Percentiles rank a stretch among this genome's conserved stretches.
Evolutionary conservation across 2,797 vertebrate genomes (phyloP).

Genomic region (Coendou prehensilis): DNA sequence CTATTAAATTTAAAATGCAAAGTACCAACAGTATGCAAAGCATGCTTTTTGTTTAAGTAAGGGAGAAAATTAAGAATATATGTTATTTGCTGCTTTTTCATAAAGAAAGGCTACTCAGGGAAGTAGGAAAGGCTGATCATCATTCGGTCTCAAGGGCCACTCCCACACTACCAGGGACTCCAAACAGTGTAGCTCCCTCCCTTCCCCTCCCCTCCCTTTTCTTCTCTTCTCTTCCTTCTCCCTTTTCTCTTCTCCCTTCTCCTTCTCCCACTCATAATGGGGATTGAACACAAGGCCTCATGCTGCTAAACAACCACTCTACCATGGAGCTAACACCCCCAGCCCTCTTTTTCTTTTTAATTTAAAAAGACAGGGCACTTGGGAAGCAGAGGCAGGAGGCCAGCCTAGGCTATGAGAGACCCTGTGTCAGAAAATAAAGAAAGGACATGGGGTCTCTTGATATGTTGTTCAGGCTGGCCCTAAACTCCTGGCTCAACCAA

Average conservation of each 20-base stretch:
- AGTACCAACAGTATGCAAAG: neutral
- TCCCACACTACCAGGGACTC: neutral
- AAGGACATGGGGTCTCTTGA: neutral
- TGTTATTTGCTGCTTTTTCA: conserved; percentile 28
- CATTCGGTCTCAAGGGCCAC: neutral
- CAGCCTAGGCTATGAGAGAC: neutral
- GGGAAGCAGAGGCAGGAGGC: neutral
- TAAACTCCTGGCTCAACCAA: neutral
- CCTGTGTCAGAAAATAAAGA: neutral
- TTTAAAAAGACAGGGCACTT: neutral
- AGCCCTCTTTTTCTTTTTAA: neutral
- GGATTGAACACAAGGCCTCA: neutral
- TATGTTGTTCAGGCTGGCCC: neutral
- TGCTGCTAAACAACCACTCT: neutral
- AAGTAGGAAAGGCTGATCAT: neutral
- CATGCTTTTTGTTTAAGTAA: conserved; percentile 33
- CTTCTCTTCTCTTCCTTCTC: neutral
- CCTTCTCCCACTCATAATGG: neutral
- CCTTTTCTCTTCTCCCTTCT: neutral
- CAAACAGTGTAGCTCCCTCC: neutral
- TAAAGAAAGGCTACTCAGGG: neutral
- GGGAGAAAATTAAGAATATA: conserved; percentile 11
- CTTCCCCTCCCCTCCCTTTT: no score
- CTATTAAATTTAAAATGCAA: neutral
- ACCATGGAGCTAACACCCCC: neutral